These are phyloP conservation scores for Sicus ferrugineus DNA, from an alignment of 2,888 invertebrate species.

Conservation along the genomic window DNA sequence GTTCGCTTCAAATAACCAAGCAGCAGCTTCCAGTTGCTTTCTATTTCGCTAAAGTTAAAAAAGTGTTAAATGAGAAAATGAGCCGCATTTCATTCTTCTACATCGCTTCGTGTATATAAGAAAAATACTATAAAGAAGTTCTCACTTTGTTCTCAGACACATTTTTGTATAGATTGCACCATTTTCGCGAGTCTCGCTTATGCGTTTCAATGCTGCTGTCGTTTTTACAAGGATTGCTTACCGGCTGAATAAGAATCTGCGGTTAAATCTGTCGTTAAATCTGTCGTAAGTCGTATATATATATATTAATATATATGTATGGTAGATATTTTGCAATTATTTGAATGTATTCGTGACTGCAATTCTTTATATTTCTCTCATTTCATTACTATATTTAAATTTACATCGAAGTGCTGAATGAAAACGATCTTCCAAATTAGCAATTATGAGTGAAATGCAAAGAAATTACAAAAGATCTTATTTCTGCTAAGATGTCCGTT, in stretches of 20 bases:
- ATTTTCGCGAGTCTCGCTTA: slow-evolving; percentile 20
- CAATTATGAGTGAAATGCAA: not conserved
- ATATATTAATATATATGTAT: not conserved
- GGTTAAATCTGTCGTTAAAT: not conserved
- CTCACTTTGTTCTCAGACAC: slow-evolving; percentile 26
- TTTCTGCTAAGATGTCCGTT: too few relatives aligned
- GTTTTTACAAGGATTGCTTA: slow-evolving; percentile 14
- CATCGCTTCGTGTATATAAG: slow-evolving; percentile 21
- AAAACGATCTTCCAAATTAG: too few relatives aligned
- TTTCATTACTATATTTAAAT: not conserved
- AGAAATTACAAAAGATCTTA: not conserved
- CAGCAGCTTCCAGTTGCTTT: not conserved
- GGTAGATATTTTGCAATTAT: not conserved
- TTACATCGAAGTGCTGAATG: not conserved
- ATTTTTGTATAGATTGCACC: slow-evolving; percentile 31
- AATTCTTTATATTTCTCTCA: not conserved
- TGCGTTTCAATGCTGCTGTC: not conserved
- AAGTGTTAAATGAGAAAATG: slow-evolving; percentile 19
- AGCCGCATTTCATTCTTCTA: not conserved
- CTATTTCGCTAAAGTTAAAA: slow-evolving; percentile 24
- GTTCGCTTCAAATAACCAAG: slow-evolving; percentile 8
- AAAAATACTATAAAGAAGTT: slow-evolving; percentile 30
- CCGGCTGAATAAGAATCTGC: slow-evolving; percentile 22
- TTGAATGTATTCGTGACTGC: not conserved
- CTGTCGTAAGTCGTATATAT: not conserved